Evolutionary conservation across 2,797 vertebrate genomes (phyloP).

Genomic region (Coranthus polyacanthus): DNA sequence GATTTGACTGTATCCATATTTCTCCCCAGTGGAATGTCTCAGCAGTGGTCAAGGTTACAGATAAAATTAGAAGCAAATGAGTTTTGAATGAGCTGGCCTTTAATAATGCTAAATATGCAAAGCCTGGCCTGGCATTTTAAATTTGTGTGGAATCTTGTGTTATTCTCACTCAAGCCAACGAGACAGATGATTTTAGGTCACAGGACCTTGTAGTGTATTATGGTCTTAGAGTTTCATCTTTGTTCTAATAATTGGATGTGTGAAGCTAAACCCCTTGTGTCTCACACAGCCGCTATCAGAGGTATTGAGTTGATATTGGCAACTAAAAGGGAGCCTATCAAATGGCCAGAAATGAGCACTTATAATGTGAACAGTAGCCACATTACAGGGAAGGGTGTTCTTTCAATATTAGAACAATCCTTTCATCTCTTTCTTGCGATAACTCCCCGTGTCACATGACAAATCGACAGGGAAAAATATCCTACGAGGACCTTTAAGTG

Average conservation of each 20-base stretch:
- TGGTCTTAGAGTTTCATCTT: conserved; percentile 80
- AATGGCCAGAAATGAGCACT: conserved; percentile 65
- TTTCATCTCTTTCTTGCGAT: conserved; percentile 70
- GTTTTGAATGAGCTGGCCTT: conserved; percentile 81
- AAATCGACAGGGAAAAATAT: conserved; percentile 67
- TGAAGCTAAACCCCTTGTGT: conserved; percentile 73
- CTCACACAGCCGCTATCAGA: conserved; percentile 63
- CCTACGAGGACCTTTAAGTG: conserved; percentile 73
- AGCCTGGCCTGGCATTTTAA: conserved; percentile 80
- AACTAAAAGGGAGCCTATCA: conserved; percentile 63
- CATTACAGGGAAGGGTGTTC: conserved; percentile 48
- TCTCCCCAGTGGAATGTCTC: conserved; percentile 71
- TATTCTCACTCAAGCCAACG: conserved; percentile 72
- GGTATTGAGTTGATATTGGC: conserved; percentile 77
- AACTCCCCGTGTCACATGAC: conserved; percentile 69
- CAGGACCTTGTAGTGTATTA: conserved; percentile 80
- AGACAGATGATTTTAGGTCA: conserved; percentile 77
- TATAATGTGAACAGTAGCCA: conserved; percentile 62
- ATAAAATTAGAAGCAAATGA: conserved; percentile 83
- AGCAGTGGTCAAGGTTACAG: conserved; percentile 81
- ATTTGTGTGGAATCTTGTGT: conserved; percentile 78
- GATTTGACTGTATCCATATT: conserved; percentile 79
- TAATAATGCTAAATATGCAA: conserved; percentile 84
- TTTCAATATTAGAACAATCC: conserved; percentile 67
- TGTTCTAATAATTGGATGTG: conserved; percentile 81